phyloP scores from a whole-genome alignment of 1,140 invertebrate genomes.

The Eriocheir sinensis region DNA sequence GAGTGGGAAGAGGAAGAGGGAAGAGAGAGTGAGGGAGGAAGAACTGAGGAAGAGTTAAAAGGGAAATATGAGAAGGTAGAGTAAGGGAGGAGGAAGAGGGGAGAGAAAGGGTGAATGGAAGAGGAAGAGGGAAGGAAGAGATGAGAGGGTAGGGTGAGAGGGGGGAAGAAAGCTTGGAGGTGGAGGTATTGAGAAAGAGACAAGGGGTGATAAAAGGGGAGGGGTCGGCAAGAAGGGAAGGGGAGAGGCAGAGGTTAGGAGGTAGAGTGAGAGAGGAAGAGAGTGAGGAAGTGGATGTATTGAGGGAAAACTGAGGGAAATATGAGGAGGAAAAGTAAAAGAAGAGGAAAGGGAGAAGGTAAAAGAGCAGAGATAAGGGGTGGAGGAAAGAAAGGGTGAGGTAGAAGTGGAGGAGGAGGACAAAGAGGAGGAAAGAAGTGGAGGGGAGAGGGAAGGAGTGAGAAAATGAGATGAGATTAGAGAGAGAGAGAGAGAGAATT shows the following conservation, averaged over 20 bases:
- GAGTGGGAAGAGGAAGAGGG: not conserved
- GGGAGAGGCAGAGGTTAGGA: not conserved
- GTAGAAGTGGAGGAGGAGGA: no score
- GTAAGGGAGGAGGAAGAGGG: not conserved
- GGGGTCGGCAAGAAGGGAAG: not conserved
- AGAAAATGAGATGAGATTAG: no score
- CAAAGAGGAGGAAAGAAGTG: no score
- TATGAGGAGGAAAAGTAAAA: no score
- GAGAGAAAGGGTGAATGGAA: not conserved
- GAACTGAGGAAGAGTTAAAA: not conserved
- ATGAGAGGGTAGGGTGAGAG: no score
- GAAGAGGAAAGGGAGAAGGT: no score
- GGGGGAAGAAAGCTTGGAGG: not conserved
- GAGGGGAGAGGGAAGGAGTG: no score
- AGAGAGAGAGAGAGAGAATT: no score
- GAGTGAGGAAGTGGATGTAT: not conserved
- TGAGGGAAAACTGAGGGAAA: not conserved
- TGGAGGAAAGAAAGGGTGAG: no score
- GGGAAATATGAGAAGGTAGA: not conserved
- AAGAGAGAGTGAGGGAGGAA: not conserved
- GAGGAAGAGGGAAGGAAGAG: not conserved
- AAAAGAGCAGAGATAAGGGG: no score
- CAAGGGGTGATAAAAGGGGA: not conserved
- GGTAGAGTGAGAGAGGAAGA: not conserved
- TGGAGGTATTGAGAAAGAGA: not conserved